phyloP scores from a whole-genome alignment of 1,140 invertebrate genomes.

The Ylistrum balloti region DNA sequence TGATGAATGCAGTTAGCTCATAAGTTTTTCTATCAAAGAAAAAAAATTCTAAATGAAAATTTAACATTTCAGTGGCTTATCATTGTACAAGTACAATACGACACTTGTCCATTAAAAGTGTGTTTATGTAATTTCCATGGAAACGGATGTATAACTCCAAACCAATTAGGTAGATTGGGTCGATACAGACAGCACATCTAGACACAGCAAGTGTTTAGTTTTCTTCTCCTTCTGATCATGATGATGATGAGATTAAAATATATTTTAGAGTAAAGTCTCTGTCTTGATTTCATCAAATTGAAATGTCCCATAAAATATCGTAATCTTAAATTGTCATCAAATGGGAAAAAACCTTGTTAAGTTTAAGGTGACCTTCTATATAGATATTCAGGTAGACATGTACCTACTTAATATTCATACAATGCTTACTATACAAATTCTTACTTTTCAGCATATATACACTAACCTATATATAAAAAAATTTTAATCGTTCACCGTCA shows the following conservation, averaged over 20 bases:
- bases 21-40: not conserved
- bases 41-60: not conserved
- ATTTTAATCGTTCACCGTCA: no score
- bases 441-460: no score
- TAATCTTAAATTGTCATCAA: not conserved
- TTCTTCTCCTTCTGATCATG: no score
- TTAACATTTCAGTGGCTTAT: not conserved
- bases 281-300: constrained; percentile 5
- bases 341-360: not conserved
- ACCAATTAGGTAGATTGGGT: not conserved
- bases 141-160: not conserved
- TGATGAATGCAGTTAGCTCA: not conserved
- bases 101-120: not conserved
- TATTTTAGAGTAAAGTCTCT: not conserved
- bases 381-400: no score
- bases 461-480: no score
- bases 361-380: not conserved
- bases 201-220: not conserved
- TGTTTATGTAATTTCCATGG: constrained; percentile 29
- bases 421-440: no score
- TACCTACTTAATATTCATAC: no score
- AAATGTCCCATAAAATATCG: constrained; percentile 4
- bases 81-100: not conserved
- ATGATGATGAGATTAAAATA: constrained; percentile 33
- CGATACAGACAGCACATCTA: not conserved